Conservation (phyloP, 2,797 vertebrate genomes). For the Muraenolepis orangiensis region DNA sequence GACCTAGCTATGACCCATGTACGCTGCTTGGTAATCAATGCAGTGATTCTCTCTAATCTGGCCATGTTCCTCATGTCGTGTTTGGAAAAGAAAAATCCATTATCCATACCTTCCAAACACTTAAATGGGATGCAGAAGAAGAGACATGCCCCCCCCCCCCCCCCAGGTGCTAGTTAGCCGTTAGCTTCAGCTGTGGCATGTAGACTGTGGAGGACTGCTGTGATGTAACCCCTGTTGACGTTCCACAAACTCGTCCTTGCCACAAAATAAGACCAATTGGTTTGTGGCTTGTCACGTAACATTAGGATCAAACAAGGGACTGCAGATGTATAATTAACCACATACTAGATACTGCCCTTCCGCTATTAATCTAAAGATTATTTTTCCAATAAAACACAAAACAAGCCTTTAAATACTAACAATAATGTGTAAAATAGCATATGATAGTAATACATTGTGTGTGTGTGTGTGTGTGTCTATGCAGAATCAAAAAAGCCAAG, state of each 20-base stretch:
- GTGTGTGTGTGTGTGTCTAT: constrained; percentile 47
- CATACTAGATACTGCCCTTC: constrained; percentile 38
- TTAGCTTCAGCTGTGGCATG: constrained; percentile 50
- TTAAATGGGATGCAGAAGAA: constrained; percentile 16
- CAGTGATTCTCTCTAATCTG: background rate
- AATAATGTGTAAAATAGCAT: background rate
- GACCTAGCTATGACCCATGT: background rate
- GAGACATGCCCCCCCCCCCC: constrained; percentile 15
- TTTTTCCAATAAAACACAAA: constrained; percentile 39
- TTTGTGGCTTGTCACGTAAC: constrained; percentile 73
- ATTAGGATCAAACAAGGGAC: constrained; percentile 59
- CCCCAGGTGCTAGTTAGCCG: constrained; percentile 36
- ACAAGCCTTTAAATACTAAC: background rate
- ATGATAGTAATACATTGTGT: constrained; percentile 6
- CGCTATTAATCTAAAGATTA: constrained; percentile 41
- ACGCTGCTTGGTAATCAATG: background rate
- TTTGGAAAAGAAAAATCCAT: background rate
- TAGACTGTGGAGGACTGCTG: constrained; percentile 48
- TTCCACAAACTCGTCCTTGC: constrained; percentile 57
- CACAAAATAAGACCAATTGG: constrained; percentile 66
- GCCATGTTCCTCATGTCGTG: background rate
- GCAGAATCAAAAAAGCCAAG: constrained; percentile 87
- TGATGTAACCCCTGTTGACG: constrained; percentile 53
- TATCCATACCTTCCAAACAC: background rate
- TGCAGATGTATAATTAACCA: constrained; percentile 34